A percentile compares a stretch with the other conserved stretches of the same genome.
These are phyloP conservation scores for Mesoligia furuncula DNA, from an alignment of 2,888 invertebrate species.

Conservation along the genomic window DNA sequence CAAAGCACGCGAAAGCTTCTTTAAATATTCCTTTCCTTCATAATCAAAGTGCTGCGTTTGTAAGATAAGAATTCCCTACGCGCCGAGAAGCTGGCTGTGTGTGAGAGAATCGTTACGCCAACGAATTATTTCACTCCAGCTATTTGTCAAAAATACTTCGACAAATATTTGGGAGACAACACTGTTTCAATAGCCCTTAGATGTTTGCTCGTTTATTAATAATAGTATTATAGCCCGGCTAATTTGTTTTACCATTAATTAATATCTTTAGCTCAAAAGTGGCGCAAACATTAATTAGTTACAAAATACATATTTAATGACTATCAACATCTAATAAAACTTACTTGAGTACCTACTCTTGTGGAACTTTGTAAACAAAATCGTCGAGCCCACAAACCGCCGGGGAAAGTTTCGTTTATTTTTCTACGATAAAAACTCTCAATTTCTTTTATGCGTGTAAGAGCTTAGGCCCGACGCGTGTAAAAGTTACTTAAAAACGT, in stretches of 20 bases:
- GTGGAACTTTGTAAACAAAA: slow-evolving; percentile 25
- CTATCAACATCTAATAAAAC: slow-evolving; percentile 39
- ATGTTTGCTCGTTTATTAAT: slow-evolving; percentile 33
- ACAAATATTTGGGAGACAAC: slow-evolving; percentile 69
- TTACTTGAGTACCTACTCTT: slow-evolving; percentile 14
- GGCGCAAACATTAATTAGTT: slow-evolving; percentile 26
- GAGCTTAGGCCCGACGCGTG: slow-evolving; percentile 63
- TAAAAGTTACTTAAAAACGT: slow-evolving; percentile 69
- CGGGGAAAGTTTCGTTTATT: slow-evolving; percentile 46
- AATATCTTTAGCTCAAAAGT: slow-evolving; percentile 11
- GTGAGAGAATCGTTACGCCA: slow-evolving; percentile 80
- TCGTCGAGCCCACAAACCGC: slow-evolving; percentile 10
- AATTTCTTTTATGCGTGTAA: slow-evolving; percentile 63
- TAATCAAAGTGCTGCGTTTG: slow-evolving; percentile 89
- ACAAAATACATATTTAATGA: slow-evolving; percentile 42
- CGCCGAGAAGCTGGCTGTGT: slow-evolving; percentile 78
- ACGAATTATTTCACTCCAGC: slow-evolving; percentile 86
- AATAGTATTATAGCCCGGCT: neutral
- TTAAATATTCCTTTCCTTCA: slow-evolving; percentile 88
- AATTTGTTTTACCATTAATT: slow-evolving; percentile 42
- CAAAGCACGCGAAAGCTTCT: slow-evolving; percentile 84
- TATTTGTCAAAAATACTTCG: slow-evolving; percentile 86
- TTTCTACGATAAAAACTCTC: slow-evolving; percentile 49
- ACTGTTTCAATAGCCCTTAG: slow-evolving; percentile 65
- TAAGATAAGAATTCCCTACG: slow-evolving; percentile 88